phyloP scores from a whole-genome alignment of 2,113 vertebrate genomes.

The Ranitomeya variabilis region DNA sequence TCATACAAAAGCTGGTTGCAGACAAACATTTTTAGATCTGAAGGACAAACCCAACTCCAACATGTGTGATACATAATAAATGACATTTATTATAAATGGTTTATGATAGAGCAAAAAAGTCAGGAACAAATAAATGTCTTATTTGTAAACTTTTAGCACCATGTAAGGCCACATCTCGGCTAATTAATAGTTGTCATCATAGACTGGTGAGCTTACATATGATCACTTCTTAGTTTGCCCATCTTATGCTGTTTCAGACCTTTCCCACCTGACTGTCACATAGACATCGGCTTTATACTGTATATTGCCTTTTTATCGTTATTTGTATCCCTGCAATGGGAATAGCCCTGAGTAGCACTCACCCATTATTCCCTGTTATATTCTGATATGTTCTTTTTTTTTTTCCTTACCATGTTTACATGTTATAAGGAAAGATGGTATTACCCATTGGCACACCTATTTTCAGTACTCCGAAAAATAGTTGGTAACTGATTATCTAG shows the following conservation, averaged over 20 bases:
- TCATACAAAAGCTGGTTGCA: slow-evolving; percentile 1
- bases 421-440: no score
- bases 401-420: no score
- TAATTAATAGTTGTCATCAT: not conserved
- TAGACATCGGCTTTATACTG: not conserved
- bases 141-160: not conserved
- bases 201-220: not conserved
- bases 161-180: not conserved
- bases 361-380: not conserved
- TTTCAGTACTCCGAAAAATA: not conserved
- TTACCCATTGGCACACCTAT: no score
- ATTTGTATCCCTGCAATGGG: no score
- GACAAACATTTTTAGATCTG: slow-evolving; percentile 8
- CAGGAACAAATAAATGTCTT: not conserved
- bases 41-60: not conserved
- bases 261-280: not conserved
- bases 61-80: not conserved
- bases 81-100: not conserved
- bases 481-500: not conserved
- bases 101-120: not conserved
- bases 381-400: not conserved
- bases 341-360: not conserved
- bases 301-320: no score
- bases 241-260: not conserved
- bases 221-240: not conserved